phyloP scores from a whole-genome alignment of 2,888 invertebrate species.

The Euspilapteryx auroguttella region DNA sequence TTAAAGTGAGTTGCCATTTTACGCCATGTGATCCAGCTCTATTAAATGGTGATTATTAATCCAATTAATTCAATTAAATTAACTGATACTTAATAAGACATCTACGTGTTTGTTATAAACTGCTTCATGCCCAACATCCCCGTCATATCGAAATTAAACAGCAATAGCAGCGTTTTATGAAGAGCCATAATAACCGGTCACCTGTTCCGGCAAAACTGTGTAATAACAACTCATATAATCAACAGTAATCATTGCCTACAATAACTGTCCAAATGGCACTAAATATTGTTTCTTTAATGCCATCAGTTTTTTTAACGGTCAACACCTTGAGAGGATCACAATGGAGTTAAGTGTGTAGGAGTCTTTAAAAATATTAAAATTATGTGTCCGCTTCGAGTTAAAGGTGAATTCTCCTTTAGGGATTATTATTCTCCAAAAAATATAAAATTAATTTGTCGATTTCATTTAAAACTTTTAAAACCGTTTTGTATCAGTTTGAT shows the following conservation, averaged over 20 bases:
- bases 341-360: slow-evolving; percentile 21
- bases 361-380: slow-evolving; percentile 22
- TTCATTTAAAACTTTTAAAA: too few relatives aligned
- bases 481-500: too few relatives aligned
- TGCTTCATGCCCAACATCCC: too few relatives aligned
- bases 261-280: slow-evolving; percentile 57
- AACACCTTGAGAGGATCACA: slow-evolving; percentile 36
- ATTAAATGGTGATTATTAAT: too few relatives aligned
- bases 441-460: too few relatives aligned
- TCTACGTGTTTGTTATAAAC: too few relatives aligned
- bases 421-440: too few relatives aligned
- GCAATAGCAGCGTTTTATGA: slow-evolving; percentile 13
- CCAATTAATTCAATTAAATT: too few relatives aligned
- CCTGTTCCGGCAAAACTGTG: slow-evolving; percentile 43
- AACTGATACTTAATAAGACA: too few relatives aligned
- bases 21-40: too few relatives aligned
- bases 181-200: slow-evolving; percentile 15
- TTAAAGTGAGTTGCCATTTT: too few relatives aligned
- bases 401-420: slow-evolving; percentile 21
- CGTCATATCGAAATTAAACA: slow-evolving; percentile 11
- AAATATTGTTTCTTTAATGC: slow-evolving; percentile 59
- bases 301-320: slow-evolving; percentile 46
- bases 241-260: slow-evolving; percentile 49
- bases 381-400: slow-evolving; percentile 30
- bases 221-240: slow-evolving; percentile 34